phyloP scores from a whole-genome alignment of 1,140 invertebrate genomes.

The Drosophila mojavensis region DNA sequence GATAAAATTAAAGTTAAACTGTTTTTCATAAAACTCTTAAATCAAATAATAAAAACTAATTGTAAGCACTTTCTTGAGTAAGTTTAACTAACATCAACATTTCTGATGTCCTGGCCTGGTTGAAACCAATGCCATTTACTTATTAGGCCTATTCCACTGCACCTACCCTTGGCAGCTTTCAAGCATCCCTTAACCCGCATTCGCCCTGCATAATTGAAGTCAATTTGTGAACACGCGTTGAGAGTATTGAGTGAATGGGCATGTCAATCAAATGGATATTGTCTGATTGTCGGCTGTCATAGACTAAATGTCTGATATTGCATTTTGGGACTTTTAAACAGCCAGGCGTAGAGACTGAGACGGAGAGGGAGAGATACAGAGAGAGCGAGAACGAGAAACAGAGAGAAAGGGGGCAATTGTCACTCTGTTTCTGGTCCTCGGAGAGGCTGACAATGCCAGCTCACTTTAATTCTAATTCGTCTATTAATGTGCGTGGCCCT shows the following conservation, averaged over 20 bases:
- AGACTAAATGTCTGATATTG: conserved; percentile 38
- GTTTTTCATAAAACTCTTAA: too few relatives aligned
- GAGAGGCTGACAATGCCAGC: conserved; percentile 48
- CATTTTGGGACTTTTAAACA: conserved; percentile 26
- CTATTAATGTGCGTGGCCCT: conserved; percentile 66
- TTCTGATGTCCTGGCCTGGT: too few relatives aligned
- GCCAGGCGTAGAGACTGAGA: too few relatives aligned
- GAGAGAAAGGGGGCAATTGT: conserved; percentile 7
- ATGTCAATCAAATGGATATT: conserved; percentile 50
- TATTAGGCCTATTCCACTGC: neutral
- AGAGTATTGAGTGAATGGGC: conserved; percentile 29
- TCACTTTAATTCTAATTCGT: conserved; percentile 74
- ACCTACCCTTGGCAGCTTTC: neutral
- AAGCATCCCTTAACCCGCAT: neutral
- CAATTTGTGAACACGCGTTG: conserved; percentile 27
- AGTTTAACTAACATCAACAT: too few relatives aligned
- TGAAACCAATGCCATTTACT: neutral
- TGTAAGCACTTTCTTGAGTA: too few relatives aligned
- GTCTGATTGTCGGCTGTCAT: conserved; percentile 10
- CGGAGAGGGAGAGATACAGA: too few relatives aligned
- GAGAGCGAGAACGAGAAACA: too few relatives aligned
- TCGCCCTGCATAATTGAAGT: conserved; percentile 38
- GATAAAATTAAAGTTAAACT: too few relatives aligned
- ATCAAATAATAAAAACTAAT: too few relatives aligned
- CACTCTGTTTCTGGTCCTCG: conserved; percentile 20